Percentiles rank a stretch among this genome's conserved stretches.
Conservation (phyloP, 2,888 invertebrate species). For the Diaprepes abbreviatus region DNA sequence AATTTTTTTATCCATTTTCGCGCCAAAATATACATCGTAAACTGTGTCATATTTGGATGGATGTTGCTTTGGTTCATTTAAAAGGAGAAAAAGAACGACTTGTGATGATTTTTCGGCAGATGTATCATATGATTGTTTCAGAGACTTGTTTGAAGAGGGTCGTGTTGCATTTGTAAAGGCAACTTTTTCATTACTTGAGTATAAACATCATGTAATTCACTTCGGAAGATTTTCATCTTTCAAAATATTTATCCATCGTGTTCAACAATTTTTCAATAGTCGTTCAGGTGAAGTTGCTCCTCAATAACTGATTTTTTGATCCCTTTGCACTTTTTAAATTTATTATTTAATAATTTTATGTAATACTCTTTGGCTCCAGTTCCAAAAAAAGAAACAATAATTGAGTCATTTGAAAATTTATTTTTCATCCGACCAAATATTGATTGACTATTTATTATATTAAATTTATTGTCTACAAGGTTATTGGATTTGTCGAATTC, state of each 20-base stretch:
- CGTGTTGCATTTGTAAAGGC: no score
- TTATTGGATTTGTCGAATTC: neutral
- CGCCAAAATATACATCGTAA: no score
- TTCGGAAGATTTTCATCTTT: no score
- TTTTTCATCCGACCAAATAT: neutral
- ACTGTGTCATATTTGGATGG: no score
- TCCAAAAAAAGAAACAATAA: neutral
- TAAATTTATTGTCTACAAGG: neutral
- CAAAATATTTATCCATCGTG: neutral
- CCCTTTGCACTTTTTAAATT: neutral
- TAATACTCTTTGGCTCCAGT: neutral
- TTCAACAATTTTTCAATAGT: neutral
- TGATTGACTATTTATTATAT: neutral
- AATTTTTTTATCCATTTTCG: no score
- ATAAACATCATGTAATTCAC: neutral
- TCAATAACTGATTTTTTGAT: neutral
- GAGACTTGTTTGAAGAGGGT: no score
- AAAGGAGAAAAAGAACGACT: no score
- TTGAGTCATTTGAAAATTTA: neutral
- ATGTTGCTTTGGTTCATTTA: no score
- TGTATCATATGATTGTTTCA: no score
- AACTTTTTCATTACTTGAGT: neutral
- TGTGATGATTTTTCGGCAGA: no score
- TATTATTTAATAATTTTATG: neutral
- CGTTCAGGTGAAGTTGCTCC: neutral